phyloP scores from a whole-genome alignment of 2,888 invertebrate species.

The Ochropleura leucogaster region DNA sequence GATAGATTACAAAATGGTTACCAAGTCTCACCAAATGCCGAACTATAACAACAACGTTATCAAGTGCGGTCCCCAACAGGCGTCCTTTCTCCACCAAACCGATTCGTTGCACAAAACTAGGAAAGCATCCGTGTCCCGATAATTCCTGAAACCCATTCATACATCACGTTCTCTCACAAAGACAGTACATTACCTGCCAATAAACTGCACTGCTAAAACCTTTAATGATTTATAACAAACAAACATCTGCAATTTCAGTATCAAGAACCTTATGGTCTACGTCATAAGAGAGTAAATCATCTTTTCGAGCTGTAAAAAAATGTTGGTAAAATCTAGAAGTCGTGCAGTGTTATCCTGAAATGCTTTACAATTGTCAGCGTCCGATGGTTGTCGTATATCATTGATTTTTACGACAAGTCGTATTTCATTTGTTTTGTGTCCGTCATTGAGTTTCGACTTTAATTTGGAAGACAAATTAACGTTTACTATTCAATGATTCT shows the following conservation, averaged over 20 bases:
- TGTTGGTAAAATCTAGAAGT: slow-evolving; percentile 67
- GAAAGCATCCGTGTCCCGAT: slow-evolving; percentile 65
- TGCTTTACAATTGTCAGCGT: slow-evolving; percentile 80
- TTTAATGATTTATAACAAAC: slow-evolving; percentile 70
- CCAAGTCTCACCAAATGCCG: not conserved
- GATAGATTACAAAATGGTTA: too few relatives aligned
- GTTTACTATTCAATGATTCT: slow-evolving; percentile 64
- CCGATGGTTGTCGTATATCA: slow-evolving; percentile 80
- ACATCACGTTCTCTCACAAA: slow-evolving; percentile 80
- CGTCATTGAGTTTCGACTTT: slow-evolving; percentile 69
- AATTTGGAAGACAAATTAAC: slow-evolving; percentile 71
- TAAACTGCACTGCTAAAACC: slow-evolving; percentile 67
- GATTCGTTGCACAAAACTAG: slow-evolving; percentile 64
- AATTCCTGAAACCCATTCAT: slow-evolving; percentile 85
- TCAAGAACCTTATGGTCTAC: slow-evolving; percentile 32
- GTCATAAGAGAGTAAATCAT: slow-evolving; percentile 53
- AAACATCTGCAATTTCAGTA: slow-evolving; percentile 6
- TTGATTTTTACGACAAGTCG: slow-evolving; percentile 82
- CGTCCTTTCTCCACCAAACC: not conserved
- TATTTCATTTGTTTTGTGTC: slow-evolving; percentile 79
- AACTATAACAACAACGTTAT: not conserved
- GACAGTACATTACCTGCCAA: slow-evolving; percentile 73
- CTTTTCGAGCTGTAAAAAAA: slow-evolving; percentile 18
- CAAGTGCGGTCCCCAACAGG: not conserved
- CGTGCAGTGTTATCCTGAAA: slow-evolving; percentile 80